A percentile compares a stretch with the other conserved stretches of the same genome.
These are phyloP conservation scores for Neosalanx taihuensis DNA, from an alignment of 2,797 vertebrate genomes.

Conservation along the genomic window DNA sequence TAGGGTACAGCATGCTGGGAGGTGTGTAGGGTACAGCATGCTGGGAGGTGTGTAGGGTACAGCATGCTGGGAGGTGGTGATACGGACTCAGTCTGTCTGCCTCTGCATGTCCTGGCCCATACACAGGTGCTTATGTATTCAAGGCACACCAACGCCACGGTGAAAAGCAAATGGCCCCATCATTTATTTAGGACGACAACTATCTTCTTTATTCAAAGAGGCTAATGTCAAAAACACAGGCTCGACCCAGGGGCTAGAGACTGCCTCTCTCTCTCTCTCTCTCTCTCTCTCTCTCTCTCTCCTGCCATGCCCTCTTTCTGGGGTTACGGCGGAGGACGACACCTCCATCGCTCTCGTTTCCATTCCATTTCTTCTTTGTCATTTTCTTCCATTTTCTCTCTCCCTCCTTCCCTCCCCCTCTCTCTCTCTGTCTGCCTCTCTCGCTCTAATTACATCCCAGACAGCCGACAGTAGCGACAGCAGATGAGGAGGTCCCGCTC, in stretches of 20 bases:
- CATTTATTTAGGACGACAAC: conserved; percentile 3
- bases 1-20: too few species aligned
- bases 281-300: not conserved
- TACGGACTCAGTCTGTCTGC: not conserved
- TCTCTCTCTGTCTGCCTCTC: not conserved
- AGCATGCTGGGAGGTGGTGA: too few species aligned
- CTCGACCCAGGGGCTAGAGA: not conserved
- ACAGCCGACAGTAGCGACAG: not conserved
- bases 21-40: too few species aligned
- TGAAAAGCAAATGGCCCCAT: not conserved
- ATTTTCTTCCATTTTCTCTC: too few species aligned
- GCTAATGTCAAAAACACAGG: not conserved
- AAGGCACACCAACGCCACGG: not conserved
- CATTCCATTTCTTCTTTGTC: not conserved
- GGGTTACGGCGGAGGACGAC: not conserved
- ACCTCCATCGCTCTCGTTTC: not conserved
- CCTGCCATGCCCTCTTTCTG: not conserved
- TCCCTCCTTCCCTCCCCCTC: too few species aligned
- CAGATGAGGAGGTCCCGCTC: too few species aligned
- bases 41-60: too few species aligned
- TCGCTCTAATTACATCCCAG: not conserved
- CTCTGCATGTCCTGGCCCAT: not conserved
- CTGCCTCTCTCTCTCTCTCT: not conserved
- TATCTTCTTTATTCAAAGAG: conserved; percentile 6
- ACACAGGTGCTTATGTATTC: not conserved